Percentiles rank a stretch among this genome's conserved stretches.
These are phyloP conservation scores for Lepidurus couesii DNA, from an alignment of 1,140 invertebrate genomes.

Conservation along the genomic window DNA sequence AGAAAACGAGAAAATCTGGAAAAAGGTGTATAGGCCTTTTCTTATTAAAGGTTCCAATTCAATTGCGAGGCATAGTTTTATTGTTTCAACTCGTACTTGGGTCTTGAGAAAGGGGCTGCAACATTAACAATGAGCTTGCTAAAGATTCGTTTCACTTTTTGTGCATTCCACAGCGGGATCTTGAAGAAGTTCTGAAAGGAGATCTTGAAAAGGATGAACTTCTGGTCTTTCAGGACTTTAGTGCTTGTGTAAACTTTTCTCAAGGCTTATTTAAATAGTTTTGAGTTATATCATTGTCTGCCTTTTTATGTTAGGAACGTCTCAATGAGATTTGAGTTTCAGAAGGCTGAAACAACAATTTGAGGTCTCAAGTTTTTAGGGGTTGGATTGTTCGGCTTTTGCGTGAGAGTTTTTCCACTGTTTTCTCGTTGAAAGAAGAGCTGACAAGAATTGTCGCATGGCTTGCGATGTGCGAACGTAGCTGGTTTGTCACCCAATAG, in stretches of 20 bases:
- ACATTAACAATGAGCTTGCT: too few relatives aligned
- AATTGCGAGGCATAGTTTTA: too few relatives aligned
- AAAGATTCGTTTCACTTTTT: too few relatives aligned
- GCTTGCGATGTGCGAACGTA: conserved; percentile 14
- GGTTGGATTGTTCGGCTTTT: background rate
- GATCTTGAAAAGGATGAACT: background rate
- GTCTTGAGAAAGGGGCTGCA: too few relatives aligned
- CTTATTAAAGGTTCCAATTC: too few relatives aligned
- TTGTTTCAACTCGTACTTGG: too few relatives aligned
- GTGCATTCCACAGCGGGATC: background rate
- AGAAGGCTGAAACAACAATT: background rate
- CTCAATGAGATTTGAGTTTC: background rate
- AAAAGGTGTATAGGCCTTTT: too few relatives aligned
- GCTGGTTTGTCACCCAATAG: conserved; percentile 6
- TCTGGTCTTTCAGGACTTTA: background rate
- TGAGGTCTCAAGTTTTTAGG: background rate
- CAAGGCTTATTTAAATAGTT: background rate
- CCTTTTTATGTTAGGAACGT: background rate
- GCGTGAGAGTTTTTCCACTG: conserved; percentile 18
- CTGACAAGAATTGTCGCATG: conserved; percentile 21
- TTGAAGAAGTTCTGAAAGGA: background rate
- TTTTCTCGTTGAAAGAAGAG: conserved; percentile 7
- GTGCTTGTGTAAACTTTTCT: background rate
- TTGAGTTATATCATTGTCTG: background rate
- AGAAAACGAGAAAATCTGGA: too few relatives aligned